Base-by-base conservation (phyloP, 2,797 vertebrate species). In the Buphagus erythrorhynchus region DNA sequence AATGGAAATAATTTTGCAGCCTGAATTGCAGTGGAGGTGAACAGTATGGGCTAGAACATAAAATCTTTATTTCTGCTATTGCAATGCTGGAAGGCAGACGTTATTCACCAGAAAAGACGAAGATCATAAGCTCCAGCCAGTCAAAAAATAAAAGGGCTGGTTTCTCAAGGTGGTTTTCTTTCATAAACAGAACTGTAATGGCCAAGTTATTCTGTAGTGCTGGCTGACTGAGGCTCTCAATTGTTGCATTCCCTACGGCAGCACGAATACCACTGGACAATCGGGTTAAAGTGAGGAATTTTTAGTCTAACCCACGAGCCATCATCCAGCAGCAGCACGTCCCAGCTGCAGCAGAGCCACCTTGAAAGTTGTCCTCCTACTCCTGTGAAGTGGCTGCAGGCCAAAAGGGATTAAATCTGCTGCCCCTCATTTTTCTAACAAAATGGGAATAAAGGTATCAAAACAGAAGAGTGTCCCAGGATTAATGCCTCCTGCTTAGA, bases 401-500 rank as follows among this genome's bases (percentile, higher is more conserved):
- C 77, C 82, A 43, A 78, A 90, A 51, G 6, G 15, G 61, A 82
- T 94, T 85, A 72, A 89, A 73, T 74, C 86, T 28, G 28, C 42
- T 42, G 55, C 25, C 14, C n/a, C 29, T 85, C 77, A 28, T 90
- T 86, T 85, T 89, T 54, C 66, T 22, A 48, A 68, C 58, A 81
- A 91, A 86, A 91, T 42, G 19, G 61, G 86, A 91, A 91, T 71
- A 87, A 91, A 96, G 49, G 69, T 79, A 91, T 91, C 82, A 69
- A 90, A 95, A 93, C 36, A 67, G 78, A 93, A 92, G 75, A 76
- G 26, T 75, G 90, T 96, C 88, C 84, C 88, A 79, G 81, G 89
- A 95, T 91, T 95, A 83, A 43, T 88, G 92, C 51, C 65, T 97
- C 88, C 85, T 86, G 91, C 93, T 91, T 92, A 93, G 88, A 96